phyloP scores from a whole-genome alignment of 1,140 invertebrate genomes.

The Oreohelix idahoensis region DNA sequence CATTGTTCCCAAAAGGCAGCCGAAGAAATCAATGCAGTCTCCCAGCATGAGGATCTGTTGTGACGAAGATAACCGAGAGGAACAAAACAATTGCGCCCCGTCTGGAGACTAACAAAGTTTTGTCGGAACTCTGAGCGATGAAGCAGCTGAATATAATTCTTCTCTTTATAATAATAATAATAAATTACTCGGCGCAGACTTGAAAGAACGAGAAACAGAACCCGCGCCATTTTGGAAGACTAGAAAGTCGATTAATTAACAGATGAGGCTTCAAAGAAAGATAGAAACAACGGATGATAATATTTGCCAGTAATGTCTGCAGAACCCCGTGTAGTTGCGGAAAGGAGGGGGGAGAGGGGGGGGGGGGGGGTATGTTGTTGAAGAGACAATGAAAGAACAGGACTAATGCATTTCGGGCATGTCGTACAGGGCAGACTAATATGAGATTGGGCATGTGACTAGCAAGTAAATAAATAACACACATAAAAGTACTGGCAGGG shows the following conservation, averaged over 20 bases:
- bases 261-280: no score
- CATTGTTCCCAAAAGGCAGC: background rate
- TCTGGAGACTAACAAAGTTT: background rate
- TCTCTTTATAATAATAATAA: background rate
- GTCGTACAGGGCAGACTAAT: no score
- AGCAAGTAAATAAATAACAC: no score
- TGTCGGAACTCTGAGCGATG: background rate
- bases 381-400: no score
- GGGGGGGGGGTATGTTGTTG: no score
- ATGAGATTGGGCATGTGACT: no score
- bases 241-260: background rate
- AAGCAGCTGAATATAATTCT: background rate
- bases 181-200: background rate
- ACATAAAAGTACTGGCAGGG: no score
- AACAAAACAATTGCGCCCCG: background rate
- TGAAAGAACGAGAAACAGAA: background rate
- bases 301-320: no score
- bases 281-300: no score
- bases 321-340: no score
- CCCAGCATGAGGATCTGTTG: background rate
- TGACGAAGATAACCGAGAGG: background rate
- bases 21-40: background rate
- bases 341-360: no score
- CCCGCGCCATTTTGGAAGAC: background rate
- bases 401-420: no score